A percentile compares a stretch with the other conserved stretches of the same genome.
These are phyloP conservation scores for Globia sparganii DNA, from an alignment of 2,888 invertebrate species.

Conservation along the genomic window DNA sequence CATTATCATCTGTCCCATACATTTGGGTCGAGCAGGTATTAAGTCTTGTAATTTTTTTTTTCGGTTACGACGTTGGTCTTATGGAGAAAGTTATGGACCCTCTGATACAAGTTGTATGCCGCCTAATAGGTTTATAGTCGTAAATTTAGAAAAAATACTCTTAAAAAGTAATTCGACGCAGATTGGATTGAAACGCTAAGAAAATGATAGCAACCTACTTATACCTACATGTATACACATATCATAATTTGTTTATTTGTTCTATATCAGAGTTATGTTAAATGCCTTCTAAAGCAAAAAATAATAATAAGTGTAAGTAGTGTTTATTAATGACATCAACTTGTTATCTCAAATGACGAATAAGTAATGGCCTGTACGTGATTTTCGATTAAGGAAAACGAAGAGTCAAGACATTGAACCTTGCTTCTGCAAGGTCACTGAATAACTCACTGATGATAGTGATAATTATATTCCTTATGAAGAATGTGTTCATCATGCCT, in stretches of 20 bases:
- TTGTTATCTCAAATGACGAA: conserved; percentile 37
- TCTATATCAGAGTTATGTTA: conserved; percentile 37
- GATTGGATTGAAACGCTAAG: neutral
- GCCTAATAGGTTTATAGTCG: neutral
- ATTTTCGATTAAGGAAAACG: conserved; percentile 51
- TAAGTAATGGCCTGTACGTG: conserved; percentile 33
- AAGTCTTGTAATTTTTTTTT: neutral
- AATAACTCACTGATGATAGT: conserved; percentile 35
- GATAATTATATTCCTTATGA: conserved; percentile 40
- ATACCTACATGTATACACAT: neutral
- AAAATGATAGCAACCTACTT: neutral
- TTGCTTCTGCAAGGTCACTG: conserved; percentile 29
- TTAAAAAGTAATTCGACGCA: neutral
- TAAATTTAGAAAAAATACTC: neutral
- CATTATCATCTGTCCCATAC: neutral
- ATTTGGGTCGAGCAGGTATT: neutral
- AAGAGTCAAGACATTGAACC: conserved; percentile 49
- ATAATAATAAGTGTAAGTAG: conserved; percentile 6
- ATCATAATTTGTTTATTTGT: conserved; percentile 12
- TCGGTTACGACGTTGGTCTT: neutral
- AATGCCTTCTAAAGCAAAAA: conserved; percentile 15
- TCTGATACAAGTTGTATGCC: neutral
- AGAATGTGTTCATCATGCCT: conserved; percentile 26
- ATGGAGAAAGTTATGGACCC: neutral
- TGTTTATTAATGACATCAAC: conserved; percentile 26